phyloP scores from a whole-genome alignment of 2,113 vertebrate species.

The Myodes glareolus region DNA sequence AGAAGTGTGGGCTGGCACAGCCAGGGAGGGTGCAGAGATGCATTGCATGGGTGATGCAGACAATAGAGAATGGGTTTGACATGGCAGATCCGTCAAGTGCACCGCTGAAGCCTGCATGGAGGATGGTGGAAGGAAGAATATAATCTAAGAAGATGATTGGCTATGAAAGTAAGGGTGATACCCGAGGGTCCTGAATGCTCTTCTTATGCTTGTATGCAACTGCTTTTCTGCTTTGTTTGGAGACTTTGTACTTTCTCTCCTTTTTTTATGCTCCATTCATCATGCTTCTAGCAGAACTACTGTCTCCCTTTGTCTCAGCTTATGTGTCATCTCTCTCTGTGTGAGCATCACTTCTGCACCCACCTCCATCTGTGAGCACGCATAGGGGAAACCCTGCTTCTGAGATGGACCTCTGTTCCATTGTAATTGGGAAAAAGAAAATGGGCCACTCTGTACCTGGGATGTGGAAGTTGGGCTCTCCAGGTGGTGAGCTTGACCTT shows the following conservation, averaged over 20 bases:
- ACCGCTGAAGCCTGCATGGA: neutral
- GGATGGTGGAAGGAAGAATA: neutral
- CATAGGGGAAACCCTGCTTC: neutral
- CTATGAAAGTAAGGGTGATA: neutral
- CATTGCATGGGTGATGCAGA: neutral
- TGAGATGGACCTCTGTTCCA: neutral
- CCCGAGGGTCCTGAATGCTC: neutral
- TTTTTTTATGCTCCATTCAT: neutral
- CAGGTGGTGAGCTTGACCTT: neutral
- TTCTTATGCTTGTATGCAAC: neutral
- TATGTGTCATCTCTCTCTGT: neutral
- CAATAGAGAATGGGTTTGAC: neutral
- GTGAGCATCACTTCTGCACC: neutral
- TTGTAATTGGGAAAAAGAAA: neutral
- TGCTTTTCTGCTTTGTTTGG: neutral
- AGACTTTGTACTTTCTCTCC: neutral
- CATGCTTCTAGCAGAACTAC: neutral
- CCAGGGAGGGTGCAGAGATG: neutral
- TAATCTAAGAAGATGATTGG: neutral
- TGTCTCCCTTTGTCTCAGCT: neutral
- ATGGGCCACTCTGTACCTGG: neutral
- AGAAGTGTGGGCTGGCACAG: slow-evolving; percentile 22
- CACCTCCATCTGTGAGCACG: neutral
- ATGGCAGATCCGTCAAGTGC: neutral
- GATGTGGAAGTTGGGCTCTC: neutral